These are phyloP conservation scores for Adelosebastes latens DNA, from an alignment of 2,797 vertebrate species.

Conservation along the genomic window DNA sequence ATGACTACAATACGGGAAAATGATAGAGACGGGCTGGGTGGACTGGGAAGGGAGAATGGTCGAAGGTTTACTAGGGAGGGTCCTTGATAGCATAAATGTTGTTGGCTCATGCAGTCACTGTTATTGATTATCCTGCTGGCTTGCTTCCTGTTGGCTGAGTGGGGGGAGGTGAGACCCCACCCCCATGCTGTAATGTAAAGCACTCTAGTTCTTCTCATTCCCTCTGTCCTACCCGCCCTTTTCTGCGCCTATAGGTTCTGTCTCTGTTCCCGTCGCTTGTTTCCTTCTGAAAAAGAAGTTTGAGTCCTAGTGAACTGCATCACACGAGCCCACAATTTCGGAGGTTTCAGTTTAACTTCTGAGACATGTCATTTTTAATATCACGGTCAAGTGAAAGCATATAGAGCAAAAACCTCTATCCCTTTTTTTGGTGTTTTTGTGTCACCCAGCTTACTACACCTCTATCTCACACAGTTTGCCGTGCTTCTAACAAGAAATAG, in stretches of 20 bases:
- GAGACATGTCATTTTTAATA: neutral
- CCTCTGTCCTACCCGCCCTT: constrained; percentile 18
- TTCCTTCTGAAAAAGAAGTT: neutral
- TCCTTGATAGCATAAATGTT: constrained; percentile 1
- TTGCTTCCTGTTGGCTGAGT: constrained; percentile 70
- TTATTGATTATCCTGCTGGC: constrained; percentile 78
- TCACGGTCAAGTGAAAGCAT: neutral
- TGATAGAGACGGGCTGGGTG: neutral
- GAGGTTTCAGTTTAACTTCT: neutral
- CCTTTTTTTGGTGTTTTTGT: neutral
- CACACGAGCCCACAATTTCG: neutral
- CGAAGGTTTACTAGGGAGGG: neutral
- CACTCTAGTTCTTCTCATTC: constrained; percentile 26
- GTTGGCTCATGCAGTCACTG: constrained; percentile 46
- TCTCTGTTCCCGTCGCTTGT: neutral
- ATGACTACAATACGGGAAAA: neutral
- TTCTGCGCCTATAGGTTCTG: neutral
- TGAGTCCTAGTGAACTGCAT: neutral
- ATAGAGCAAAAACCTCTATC: neutral
- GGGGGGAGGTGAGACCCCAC: constrained; percentile 71
- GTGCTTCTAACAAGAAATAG: neutral
- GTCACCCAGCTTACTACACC: neutral
- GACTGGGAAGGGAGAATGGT: neutral
- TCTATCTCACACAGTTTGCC: neutral
- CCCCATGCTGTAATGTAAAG: constrained; percentile 50